These are phyloP conservation scores for Gila orcuttii DNA, from an alignment of 2,113 vertebrate species.

Conservation along the genomic window DNA sequence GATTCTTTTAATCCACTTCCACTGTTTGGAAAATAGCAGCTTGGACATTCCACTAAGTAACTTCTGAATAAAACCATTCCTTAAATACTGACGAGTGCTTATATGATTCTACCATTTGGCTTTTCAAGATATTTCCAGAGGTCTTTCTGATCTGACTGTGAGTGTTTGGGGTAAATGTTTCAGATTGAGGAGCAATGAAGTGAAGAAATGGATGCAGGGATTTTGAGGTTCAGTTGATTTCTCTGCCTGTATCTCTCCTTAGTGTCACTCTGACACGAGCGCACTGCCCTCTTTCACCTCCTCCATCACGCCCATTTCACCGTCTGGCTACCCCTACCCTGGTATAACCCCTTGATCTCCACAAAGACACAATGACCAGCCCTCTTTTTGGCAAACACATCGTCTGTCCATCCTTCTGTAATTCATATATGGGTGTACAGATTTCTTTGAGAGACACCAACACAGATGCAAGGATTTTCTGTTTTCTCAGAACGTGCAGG, in stretches of 20 bases:
- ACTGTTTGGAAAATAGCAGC: not conserved
- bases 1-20: not conserved
- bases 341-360: not conserved
- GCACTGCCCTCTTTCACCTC: not conserved
- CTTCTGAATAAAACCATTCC: not conserved
- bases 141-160: conserved; percentile 23
- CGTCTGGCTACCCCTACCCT: not conserved
- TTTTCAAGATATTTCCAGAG: conserved; percentile 13
- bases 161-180: conserved; percentile 3
- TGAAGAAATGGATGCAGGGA: not conserved
- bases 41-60: not conserved
- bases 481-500: not conserved
- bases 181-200: not conserved
- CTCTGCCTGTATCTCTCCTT: not conserved
- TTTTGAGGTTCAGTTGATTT: conserved; percentile 41
- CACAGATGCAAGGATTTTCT: not conserved
- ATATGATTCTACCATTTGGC: not conserved
- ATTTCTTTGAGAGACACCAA: conserved; percentile 2
- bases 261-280: conserved; percentile 36
- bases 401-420: not conserved
- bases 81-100: not conserved
- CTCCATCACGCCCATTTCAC: not conserved
- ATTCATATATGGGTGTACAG: not conserved
- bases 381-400: not conserved
- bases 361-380: conserved; percentile 12